Conservation (phyloP, 2,888 invertebrate species). For the Muscina levida region DNA sequence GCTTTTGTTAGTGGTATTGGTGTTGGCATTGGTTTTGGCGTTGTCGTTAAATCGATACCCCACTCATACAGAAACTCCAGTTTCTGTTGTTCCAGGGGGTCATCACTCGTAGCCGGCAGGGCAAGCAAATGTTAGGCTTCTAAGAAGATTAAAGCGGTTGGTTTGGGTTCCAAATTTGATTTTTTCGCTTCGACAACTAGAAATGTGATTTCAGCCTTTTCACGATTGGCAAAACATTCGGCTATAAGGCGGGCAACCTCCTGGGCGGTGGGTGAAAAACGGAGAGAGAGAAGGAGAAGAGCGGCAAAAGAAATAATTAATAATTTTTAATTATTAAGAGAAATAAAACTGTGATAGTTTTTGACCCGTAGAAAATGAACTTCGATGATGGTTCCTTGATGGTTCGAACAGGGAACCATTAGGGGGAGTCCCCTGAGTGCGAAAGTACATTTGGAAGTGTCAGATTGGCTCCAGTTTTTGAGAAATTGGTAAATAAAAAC, state of each 20-base stretch:
- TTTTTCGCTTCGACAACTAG: slow-evolving; percentile 95
- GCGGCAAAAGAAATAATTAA: not conserved
- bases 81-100: slow-evolving; percentile 78
- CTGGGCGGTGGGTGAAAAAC: no score
- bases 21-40: slow-evolving; percentile 78
- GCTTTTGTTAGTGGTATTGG: slow-evolving; percentile 78
- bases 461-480: no score
- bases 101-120: slow-evolving; percentile 87
- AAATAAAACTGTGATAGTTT: not conserved
- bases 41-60: slow-evolving; percentile 79
- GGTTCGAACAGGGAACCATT: no score
- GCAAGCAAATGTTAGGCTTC: slow-evolving; percentile 95
- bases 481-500: no score
- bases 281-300: not conserved
- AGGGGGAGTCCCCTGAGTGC: no score
- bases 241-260: slow-evolving; percentile 95
- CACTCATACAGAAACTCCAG: slow-evolving; percentile 77
- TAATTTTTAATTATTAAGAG: not conserved
- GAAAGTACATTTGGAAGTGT: no score
- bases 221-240: slow-evolving; percentile 94
- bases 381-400: no score
- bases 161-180: slow-evolving; percentile 94
- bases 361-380: no score
- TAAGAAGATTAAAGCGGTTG: slow-evolving; percentile 93
- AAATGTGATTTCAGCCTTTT: slow-evolving; percentile 93